These are phyloP conservation scores for Eleginops maclovinus DNA, from an alignment of 2,113 vertebrate genomes.

Conservation along the genomic window DNA sequence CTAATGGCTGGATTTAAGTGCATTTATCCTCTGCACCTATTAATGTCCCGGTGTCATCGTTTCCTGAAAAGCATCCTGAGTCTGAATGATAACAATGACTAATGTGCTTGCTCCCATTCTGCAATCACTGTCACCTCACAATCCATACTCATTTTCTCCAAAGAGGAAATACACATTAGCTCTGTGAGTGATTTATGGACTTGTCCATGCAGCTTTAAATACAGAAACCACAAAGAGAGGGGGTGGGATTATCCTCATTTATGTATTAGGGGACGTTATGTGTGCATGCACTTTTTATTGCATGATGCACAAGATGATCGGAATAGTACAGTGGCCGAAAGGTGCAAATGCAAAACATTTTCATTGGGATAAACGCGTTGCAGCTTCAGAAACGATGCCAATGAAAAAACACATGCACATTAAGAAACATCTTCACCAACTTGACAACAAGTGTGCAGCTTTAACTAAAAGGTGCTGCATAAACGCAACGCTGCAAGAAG, in stretches of 20 bases:
- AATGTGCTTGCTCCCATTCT: slow-evolving; percentile 76
- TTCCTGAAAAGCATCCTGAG: slow-evolving; percentile 64
- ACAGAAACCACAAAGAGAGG: slow-evolving; percentile 56
- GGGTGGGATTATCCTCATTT: slow-evolving; percentile 48
- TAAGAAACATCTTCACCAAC: too few relatives aligned
- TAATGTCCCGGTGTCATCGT: slow-evolving; percentile 59
- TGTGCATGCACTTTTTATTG: background rate
- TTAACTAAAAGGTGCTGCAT: too few relatives aligned
- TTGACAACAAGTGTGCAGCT: too few relatives aligned
- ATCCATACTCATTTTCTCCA: slow-evolving; percentile 82
- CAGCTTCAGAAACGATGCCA: too few relatives aligned
- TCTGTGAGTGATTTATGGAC: slow-evolving; percentile 80
- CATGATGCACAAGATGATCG: too few relatives aligned
- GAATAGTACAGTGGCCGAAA: too few relatives aligned
- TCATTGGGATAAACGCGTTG: too few relatives aligned
- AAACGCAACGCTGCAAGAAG: too few relatives aligned
- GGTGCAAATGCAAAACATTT: too few relatives aligned
- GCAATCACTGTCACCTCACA: slow-evolving; percentile 74
- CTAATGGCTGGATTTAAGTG: slow-evolving; percentile 52
- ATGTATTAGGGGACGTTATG: slow-evolving; percentile 30
- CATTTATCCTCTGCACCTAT: slow-evolving; percentile 47
- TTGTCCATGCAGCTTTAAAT: slow-evolving; percentile 67
- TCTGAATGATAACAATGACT: slow-evolving; percentile 79
- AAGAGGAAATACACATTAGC: slow-evolving; percentile 75
- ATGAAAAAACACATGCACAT: too few relatives aligned